phyloP scores from a whole-genome alignment of 92 coral and sea anemone genomes.

The Muricea muricata region DNA sequence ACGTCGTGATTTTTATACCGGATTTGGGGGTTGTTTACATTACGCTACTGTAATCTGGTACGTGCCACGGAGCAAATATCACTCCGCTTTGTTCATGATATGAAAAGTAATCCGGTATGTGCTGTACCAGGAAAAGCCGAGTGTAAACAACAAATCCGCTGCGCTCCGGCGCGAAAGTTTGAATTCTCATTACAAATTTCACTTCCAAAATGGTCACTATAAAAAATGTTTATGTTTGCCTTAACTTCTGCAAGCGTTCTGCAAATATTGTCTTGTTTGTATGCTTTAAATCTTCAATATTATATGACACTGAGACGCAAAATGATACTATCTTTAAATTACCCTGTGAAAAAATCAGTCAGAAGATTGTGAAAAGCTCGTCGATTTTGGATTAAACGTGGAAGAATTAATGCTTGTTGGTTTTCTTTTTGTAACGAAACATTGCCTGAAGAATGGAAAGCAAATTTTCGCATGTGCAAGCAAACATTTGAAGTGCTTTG shows the following conservation, averaged over 20 bases:
- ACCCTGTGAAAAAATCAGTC: not conserved
- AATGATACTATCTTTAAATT: not conserved
- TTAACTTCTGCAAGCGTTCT: slow-evolving; percentile 3
- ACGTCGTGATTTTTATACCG: too few species aligned
- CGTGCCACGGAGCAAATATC: slow-evolving; percentile 44
- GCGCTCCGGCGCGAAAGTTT: slow-evolving; percentile 25
- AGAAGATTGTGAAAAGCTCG: not conserved
- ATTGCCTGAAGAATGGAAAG: too few species aligned
- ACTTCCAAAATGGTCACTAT: not conserved
- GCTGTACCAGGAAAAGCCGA: not conserved
- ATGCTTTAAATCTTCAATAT: not conserved
- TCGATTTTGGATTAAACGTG: slow-evolving; percentile 69
- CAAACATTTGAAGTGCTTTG: too few species aligned
- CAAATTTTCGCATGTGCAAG: too few species aligned
- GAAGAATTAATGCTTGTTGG: slow-evolving; percentile 8
- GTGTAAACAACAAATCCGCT: slow-evolving; percentile 31
- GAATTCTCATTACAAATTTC: not conserved
- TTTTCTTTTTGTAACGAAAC: slow-evolving; percentile 1
- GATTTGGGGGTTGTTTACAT: too few species aligned
- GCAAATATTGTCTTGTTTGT: slow-evolving; percentile 8
- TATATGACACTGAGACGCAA: not conserved
- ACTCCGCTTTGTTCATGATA: slow-evolving; percentile 48
- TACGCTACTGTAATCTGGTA: slow-evolving; percentile 48
- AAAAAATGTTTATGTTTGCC: not conserved
- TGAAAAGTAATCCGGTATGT: slow-evolving; percentile 54